Percentiles rank a stretch among this genome's conserved stretches.
These are phyloP conservation scores for Phyllostomus hastatus DNA, from an alignment of 2,113 vertebrate genomes.

Conservation along the genomic window DNA sequence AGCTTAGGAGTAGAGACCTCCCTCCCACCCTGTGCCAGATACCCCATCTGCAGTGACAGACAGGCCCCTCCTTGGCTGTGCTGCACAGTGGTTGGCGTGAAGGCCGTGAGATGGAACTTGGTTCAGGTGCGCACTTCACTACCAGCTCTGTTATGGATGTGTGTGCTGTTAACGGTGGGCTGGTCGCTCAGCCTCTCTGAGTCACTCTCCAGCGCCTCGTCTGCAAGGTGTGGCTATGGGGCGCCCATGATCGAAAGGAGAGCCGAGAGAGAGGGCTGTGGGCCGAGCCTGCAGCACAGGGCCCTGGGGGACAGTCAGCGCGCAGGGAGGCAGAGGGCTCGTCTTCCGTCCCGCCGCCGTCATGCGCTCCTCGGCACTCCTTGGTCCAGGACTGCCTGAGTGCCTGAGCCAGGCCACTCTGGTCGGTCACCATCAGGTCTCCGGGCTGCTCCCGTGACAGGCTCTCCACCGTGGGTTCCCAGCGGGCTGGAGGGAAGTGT, in stretches of 20 bases:
- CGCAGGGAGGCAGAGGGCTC: background rate
- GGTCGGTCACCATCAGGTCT: background rate
- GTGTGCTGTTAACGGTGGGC: background rate
- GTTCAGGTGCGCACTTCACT: accelerated
- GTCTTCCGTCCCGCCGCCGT: no score
- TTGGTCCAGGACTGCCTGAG: background rate
- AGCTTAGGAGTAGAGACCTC: background rate
- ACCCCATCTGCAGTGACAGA: background rate
- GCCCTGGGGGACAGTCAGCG: background rate
- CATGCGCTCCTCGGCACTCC: accelerated
- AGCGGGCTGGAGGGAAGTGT: background rate
- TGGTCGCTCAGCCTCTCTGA: background rate
- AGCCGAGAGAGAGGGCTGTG: accelerated
- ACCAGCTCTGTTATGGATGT: no score
- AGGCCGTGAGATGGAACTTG: background rate
- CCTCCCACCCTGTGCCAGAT: accelerated
- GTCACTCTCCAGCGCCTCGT: background rate
- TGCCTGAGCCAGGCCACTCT: background rate
- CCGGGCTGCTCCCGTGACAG: accelerated
- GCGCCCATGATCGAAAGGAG: accelerated
- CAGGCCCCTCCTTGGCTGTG: background rate
- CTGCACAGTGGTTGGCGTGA: background rate
- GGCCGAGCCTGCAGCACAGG: accelerated
- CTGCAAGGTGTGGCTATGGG: background rate
- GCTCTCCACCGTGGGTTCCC: background rate